These are phyloP conservation scores for Peromyscus maniculatus DNA, from an alignment of 2,113 vertebrate species.

Conservation along the genomic window DNA sequence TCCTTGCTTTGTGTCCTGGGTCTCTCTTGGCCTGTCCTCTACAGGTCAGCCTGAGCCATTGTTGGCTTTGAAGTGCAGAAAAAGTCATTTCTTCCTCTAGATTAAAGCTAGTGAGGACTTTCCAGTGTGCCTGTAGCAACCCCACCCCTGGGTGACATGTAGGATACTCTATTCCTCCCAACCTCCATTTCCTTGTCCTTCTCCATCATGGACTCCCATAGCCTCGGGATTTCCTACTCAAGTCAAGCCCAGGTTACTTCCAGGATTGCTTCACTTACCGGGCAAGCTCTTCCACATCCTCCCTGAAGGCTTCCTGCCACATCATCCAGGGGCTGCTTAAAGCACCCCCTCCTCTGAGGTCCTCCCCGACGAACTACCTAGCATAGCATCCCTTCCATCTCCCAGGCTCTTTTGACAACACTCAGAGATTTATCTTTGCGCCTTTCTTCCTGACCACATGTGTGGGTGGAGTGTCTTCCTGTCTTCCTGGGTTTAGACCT, in stretches of 20 bases:
- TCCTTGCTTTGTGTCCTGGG: rapidly evolving
- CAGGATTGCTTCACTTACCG: rapidly evolving
- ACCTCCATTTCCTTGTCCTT: too few relatives aligned
- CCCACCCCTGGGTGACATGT: background rate
- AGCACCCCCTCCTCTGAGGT: background rate
- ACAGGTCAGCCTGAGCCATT: background rate
- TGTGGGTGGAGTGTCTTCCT: background rate
- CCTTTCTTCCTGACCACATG: background rate
- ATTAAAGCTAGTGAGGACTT: background rate
- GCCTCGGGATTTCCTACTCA: background rate
- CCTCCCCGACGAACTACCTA: background rate
- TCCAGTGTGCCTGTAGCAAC: background rate
- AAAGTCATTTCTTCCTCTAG: background rate
- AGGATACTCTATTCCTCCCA: rapidly evolving
- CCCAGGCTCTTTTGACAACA: background rate
- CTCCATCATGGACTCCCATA: too few relatives aligned
- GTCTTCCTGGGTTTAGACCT: background rate
- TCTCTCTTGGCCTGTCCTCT: background rate
- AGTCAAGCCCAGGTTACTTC: background rate
- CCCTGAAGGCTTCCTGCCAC: background rate
- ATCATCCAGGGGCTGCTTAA: background rate
- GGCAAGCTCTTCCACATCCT: background rate
- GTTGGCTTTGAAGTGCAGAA: background rate
- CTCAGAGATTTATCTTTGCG: background rate
- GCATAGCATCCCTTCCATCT: background rate